Conservation (phyloP, 2,888 invertebrate genomes). For the Halictus quadricinctus region DNA sequence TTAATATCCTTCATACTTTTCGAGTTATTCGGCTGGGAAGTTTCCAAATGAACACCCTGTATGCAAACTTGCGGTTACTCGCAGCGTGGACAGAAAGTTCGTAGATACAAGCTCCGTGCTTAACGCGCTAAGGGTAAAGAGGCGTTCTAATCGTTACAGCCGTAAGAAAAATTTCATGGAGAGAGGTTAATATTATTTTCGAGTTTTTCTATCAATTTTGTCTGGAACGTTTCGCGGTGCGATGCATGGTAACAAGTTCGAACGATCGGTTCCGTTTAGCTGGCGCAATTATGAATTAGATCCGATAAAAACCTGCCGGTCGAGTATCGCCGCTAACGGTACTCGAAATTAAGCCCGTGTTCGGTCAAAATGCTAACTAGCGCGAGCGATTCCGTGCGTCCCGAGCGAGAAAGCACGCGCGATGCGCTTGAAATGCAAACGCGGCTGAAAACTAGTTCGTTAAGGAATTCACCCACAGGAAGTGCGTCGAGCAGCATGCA, state of each 20-base stretch:
- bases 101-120: too few relatives aligned
- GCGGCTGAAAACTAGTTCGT: slow-evolving; percentile 48
- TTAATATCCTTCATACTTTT: too few relatives aligned
- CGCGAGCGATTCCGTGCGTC: slow-evolving; percentile 37
- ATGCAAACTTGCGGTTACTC: too few relatives aligned
- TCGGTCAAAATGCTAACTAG: slow-evolving; percentile 56
- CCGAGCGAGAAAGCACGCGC: slow-evolving; percentile 28
- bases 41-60: too few relatives aligned
- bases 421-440: slow-evolving; percentile 46
- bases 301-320: slow-evolving; percentile 17
- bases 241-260: not conserved
- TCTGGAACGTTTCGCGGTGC: not conserved
- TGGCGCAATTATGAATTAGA: slow-evolving; percentile 8
- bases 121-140: too few relatives aligned
- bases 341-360: slow-evolving; percentile 25
- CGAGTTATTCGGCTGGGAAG: too few relatives aligned
- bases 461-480: slow-evolving; percentile 43
- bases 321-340: slow-evolving; percentile 44
- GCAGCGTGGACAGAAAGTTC: too few relatives aligned
- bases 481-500: slow-evolving; percentile 19
- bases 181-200: not conserved
- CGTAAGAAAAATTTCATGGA: too few relatives aligned
- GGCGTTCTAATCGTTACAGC: too few relatives aligned
- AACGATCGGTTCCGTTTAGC: not conserved
- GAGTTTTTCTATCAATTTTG: not conserved